Conservation (phyloP, 2,888 invertebrate genomes). For the Bombylius discolor region DNA sequence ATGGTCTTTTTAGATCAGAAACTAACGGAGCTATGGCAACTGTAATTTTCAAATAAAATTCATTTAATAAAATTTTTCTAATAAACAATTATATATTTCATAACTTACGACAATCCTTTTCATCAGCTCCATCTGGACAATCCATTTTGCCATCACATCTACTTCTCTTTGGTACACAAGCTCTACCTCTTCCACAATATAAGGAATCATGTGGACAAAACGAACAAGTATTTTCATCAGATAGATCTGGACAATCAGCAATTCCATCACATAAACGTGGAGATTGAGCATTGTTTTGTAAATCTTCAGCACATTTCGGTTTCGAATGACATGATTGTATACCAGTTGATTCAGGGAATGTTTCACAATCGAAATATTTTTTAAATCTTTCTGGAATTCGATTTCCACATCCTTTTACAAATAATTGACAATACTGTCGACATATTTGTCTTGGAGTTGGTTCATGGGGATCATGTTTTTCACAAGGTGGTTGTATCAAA, state of each 20-base stretch:
- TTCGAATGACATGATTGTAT: slow-evolving; percentile 61
- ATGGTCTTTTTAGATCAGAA: slow-evolving; percentile 47
- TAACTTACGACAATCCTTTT: slow-evolving; percentile 69
- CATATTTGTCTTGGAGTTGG: slow-evolving; percentile 41
- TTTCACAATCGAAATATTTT: slow-evolving; percentile 60
- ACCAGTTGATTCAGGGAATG: slow-evolving; percentile 67
- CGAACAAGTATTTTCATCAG: slow-evolving; percentile 66
- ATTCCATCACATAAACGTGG: slow-evolving; percentile 74
- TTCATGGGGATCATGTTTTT: slow-evolving; percentile 46
- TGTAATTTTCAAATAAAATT: slow-evolving; percentile 24
- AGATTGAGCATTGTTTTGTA: slow-evolving; percentile 61
- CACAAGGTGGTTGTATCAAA: slow-evolving; percentile 70
- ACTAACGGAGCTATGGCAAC: slow-evolving; percentile 65
- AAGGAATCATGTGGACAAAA: slow-evolving; percentile 60
- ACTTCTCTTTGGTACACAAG: slow-evolving; percentile 56
- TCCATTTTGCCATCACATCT: slow-evolving; percentile 73
- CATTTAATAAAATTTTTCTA: background rate
- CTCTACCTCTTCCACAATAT: slow-evolving; percentile 67
- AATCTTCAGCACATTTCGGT: slow-evolving; percentile 65
- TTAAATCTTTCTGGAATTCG: slow-evolving; percentile 58
- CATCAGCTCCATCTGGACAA: slow-evolving; percentile 78
- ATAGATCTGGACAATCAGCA: slow-evolving; percentile 71
- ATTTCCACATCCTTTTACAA: slow-evolving; percentile 69
- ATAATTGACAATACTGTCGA: slow-evolving; percentile 70
- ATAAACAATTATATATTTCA: background rate